A percentile compares a stretch with the other conserved stretches of the same genome.
phyloP scores from a whole-genome alignment of 2,888 invertebrate genomes.

The Lathronympha strigana region DNA sequence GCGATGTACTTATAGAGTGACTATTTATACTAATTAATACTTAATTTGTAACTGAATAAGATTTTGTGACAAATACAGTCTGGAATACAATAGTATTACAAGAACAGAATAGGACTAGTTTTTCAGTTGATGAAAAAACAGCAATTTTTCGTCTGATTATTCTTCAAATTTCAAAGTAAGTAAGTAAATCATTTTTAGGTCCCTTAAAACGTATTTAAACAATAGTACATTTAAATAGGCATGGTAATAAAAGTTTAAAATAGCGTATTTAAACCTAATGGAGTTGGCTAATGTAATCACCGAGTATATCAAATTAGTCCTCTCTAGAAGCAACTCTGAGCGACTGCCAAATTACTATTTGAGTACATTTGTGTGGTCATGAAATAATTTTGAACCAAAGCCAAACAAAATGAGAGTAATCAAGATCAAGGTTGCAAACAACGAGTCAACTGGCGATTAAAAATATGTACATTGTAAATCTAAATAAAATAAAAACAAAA shows the following conservation, averaged over 20 bases:
- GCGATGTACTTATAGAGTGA: conserved; percentile 28
- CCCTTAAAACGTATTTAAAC: background rate
- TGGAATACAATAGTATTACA: background rate
- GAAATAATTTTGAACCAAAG: conserved; percentile 23
- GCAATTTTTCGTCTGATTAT: background rate
- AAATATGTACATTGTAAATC: conserved; percentile 7
- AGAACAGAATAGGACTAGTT: background rate
- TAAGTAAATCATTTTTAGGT: too few relatives aligned
- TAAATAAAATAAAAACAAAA: conserved; percentile 17
- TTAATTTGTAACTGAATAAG: conserved; percentile 21
- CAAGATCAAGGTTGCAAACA: conserved; percentile 11
- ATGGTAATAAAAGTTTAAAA: too few relatives aligned
- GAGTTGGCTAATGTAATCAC: conserved; percentile 3
- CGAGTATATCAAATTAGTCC: background rate
- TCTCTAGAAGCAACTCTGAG: conserved; percentile 8
- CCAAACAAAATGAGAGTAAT: conserved; percentile 3
- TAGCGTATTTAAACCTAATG: background rate
- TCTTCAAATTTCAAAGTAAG: too few relatives aligned
- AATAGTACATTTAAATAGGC: background rate
- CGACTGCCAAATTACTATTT: conserved; percentile 21
- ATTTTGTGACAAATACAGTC: conserved; percentile 33
- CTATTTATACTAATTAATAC: conserved; percentile 26
- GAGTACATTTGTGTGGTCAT: conserved; percentile 18
- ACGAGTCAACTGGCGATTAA: background rate
- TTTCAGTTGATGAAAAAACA: background rate